Evolutionary conservation across 2,113 vertebrate species (phyloP), one percentile per base, ranked within the genome.

Genomic region (Bettongia penicillata): DNA sequence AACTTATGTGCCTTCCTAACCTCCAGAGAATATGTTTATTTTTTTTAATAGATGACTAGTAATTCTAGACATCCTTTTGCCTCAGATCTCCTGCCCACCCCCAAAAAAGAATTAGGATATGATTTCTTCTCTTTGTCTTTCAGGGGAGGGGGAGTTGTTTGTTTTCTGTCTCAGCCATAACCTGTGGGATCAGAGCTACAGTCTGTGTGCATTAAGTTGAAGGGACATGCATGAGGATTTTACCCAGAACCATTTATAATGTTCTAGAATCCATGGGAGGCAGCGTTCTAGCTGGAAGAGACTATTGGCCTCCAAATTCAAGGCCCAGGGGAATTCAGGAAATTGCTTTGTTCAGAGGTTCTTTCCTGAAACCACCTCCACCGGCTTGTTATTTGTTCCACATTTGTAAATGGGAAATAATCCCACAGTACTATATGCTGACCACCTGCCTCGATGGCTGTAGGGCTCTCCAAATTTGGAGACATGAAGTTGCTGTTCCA

Each of bases 321-420:
- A 53, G 61, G 1, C 96, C 92, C 94, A 2, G 53, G 84, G 68
- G 53, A 96, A 48, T 3, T 37, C 24, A 90, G 50, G 77, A 90
- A 96, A 47, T 95, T 68, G 51, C 92, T 93, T 84, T 84, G 68
- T 84, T 84, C 68, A 84, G n/a, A 84, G n/a, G 68, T 84, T 84
- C 68, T 84, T 97, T 94, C 95, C 94, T 90, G 93, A 93, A 98
- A 61, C 77, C 89, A 61, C 31, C n/a, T 43, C 94, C 95, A 90
- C 96, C 96, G 96, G 61, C 49, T 51, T 96, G 93, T 94, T 94
- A 50, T 90, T 23, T 93, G 93, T 94, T 95, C 94, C 94, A 93
- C 61, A 93, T 77, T 19, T 91, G 51, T 92, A 92, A 92, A 90
- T 53, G 93, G 93, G 90, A 96, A 57, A 89, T 51, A 8, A 28